These are phyloP conservation scores for Chlamydotis undulata DNA, from an alignment of 2,113 vertebrate species.

Conservation along the genomic window DNA sequence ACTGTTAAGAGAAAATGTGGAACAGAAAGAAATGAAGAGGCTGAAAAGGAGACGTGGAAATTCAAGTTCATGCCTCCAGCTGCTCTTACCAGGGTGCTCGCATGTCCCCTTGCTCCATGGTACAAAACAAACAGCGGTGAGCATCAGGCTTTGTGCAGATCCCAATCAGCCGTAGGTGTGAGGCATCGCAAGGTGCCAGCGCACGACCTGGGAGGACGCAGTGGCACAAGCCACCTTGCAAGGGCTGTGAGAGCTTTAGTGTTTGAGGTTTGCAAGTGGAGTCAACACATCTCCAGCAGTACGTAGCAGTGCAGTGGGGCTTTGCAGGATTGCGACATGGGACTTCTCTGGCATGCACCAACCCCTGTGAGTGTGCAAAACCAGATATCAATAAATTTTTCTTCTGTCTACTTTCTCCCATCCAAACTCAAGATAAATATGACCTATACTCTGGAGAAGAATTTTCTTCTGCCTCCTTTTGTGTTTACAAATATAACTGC, in stretches of 20 bases:
- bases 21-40: neutral
- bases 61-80: neutral
- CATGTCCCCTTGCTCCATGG: neutral
- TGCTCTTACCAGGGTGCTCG: neutral
- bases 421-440: neutral
- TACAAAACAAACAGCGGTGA: neutral
- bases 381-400: fast-evolving
- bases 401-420: neutral
- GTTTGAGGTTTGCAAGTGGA: neutral
- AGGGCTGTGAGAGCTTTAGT: fast-evolving
- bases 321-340: neutral
- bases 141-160: neutral
- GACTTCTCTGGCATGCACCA: too few relatives aligned
- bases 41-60: neutral
- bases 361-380: neutral
- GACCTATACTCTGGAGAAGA: neutral
- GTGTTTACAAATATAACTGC: neutral
- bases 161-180: fast-evolving
- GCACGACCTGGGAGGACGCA: neutral
- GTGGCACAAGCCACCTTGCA: neutral
- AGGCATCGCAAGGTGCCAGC: neutral
- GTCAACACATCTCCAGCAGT: neutral
- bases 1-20: neutral
- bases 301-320: fast-evolving
- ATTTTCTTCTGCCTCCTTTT: neutral